phyloP scores from a whole-genome alignment of 2,888 invertebrate genomes.

The Synergus japonicus region DNA sequence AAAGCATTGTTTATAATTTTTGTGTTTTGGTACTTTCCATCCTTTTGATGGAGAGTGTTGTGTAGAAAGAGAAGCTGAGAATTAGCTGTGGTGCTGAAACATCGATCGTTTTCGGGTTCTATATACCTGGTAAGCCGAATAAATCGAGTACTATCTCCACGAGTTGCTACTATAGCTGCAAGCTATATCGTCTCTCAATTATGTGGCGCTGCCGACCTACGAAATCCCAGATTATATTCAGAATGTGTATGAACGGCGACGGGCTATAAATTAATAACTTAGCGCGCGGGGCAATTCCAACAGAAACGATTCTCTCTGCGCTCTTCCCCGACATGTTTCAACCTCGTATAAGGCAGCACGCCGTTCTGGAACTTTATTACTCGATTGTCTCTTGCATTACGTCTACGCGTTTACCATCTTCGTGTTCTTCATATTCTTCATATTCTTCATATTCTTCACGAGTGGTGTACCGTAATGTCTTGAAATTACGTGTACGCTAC shows the following conservation, averaged over 20 bases:
- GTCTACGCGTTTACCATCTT: slow-evolving; percentile 17
- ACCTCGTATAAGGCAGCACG: slow-evolving; percentile 37
- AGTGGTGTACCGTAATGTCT: background rate
- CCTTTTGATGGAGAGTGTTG: background rate
- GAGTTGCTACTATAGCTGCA: slow-evolving; percentile 51
- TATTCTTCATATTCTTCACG: slow-evolving; percentile 17
- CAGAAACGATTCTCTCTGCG: slow-evolving; percentile 9
- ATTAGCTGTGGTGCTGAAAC: slow-evolving; percentile 48
- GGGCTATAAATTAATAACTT: slow-evolving; percentile 57
- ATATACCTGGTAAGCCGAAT: slow-evolving; percentile 54
- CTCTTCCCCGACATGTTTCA: slow-evolving; percentile 43
- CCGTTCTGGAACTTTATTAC: slow-evolving; percentile 44
- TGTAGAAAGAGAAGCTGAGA: slow-evolving; percentile 28
- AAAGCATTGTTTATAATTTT: too few relatives aligned
- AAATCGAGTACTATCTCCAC: slow-evolving; percentile 56
- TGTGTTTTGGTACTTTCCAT: too few relatives aligned
- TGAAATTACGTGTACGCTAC: slow-evolving; percentile 25
- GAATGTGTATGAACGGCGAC: slow-evolving; percentile 55
- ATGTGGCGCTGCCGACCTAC: slow-evolving; percentile 52
- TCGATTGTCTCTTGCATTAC: slow-evolving; percentile 17
- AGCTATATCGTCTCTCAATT: slow-evolving; percentile 51
- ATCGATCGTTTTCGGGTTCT: slow-evolving; percentile 58
- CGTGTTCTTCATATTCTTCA: slow-evolving; percentile 7
- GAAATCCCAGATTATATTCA: slow-evolving; percentile 58
- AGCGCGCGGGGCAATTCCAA: slow-evolving; percentile 49